Evolutionary conservation across 2,113 vertebrate species (phyloP).

Genomic region (Butorides virescens): DNA sequence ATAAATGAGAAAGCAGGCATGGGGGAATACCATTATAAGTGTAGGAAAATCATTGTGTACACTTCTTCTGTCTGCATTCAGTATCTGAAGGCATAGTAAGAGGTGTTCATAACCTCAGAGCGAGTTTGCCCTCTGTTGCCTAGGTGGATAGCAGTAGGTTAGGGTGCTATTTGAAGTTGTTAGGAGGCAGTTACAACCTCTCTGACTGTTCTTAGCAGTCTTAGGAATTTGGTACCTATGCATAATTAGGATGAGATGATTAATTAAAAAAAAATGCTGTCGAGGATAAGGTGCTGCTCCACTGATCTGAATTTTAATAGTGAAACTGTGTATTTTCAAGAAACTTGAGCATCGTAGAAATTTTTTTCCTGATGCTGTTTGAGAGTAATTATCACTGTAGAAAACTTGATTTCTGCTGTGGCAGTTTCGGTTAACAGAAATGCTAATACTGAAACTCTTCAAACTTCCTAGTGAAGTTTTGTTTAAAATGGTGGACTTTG

Average conservation of each 20-base stretch:
- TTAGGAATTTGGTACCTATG: neutral
- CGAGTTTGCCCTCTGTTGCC: neutral
- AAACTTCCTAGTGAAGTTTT: neutral
- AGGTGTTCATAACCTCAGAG: neutral
- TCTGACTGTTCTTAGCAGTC: neutral
- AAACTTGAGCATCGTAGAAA: neutral
- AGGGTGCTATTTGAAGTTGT: neutral
- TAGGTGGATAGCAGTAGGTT: neutral
- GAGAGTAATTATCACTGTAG: neutral
- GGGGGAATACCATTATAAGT: neutral
- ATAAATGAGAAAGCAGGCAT: neutral
- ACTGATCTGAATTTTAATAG: neutral
- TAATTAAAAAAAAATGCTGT: neutral
- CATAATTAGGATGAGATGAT: neutral
- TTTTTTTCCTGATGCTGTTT: neutral
- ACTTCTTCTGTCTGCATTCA: neutral
- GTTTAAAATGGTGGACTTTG: neutral
- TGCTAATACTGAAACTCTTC: neutral
- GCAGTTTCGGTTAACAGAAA: neutral
- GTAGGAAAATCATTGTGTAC: neutral
- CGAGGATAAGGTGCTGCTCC: neutral
- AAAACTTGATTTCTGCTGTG: neutral
- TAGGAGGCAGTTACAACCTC: neutral
- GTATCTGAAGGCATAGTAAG: neutral
- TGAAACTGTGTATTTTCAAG: neutral